Evolutionary conservation across 2,888 invertebrate genomes (phyloP).

Genomic region (Monoplex corrugatus): DNA sequence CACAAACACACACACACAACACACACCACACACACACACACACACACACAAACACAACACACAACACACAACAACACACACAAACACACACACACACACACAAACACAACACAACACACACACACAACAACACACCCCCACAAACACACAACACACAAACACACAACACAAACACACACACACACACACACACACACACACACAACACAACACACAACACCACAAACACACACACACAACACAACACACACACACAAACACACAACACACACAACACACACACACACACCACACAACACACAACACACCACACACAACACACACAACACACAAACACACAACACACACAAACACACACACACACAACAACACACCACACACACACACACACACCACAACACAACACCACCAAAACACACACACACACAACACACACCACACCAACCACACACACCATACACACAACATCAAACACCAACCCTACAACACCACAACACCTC

Average conservation of each 20-base stretch:
- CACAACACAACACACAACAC: too few relatives aligned
- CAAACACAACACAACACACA: not conserved
- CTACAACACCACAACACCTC: too few relatives aligned
- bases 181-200: too few relatives aligned
- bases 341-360: not conserved
- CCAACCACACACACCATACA: not conserved
- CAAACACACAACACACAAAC: too few relatives aligned
- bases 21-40: not conserved
- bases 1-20: not conserved
- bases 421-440: not conserved
- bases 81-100: not conserved
- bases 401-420: too few relatives aligned
- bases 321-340: not conserved
- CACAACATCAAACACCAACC: not conserved
- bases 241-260: too few relatives aligned
- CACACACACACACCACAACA: not conserved
- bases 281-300: too few relatives aligned
- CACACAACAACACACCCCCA: slow-evolving; percentile 19
- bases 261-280: too few relatives aligned
- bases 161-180: not conserved
- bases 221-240: too few relatives aligned
- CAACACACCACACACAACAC: not conserved
- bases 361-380: not conserved
- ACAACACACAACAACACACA: too few relatives aligned
- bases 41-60: not conserved